phyloP scores from a whole-genome alignment of 92 coral and sea anemone genomes.

The Montipora capitata region DNA sequence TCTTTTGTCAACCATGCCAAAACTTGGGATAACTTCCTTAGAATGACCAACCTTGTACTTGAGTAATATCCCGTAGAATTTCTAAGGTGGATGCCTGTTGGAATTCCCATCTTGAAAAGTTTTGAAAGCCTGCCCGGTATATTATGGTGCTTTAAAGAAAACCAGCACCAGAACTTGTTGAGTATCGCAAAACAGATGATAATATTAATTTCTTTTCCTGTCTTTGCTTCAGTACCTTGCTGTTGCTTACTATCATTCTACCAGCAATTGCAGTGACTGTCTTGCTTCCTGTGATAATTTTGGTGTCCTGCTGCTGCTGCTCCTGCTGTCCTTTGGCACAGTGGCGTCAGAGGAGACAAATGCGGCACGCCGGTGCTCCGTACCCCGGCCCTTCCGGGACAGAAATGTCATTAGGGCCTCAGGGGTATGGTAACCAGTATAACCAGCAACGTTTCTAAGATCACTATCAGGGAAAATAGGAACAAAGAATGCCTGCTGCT shows the following conservation, averaged over 20 bases:
- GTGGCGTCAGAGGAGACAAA: neutral
- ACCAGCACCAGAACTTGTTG: neutral
- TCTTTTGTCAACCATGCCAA: neutral
- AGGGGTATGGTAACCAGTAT: neutral
- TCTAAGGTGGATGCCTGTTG: neutral
- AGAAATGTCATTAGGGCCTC: neutral
- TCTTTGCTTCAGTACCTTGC: neutral
- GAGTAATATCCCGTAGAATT: neutral
- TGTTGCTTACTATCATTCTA: neutral
- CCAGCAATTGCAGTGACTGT: neutral
- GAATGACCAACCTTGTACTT: neutral
- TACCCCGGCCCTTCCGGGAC: neutral
- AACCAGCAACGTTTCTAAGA: neutral
- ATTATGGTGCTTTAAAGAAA: neutral
- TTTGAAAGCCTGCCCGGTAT: neutral
- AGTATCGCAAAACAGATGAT: neutral
- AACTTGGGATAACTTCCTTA: neutral
- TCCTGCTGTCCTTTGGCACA: constrained; percentile 3
- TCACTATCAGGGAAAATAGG: neutral
- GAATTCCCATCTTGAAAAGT: neutral
- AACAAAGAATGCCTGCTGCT: neutral
- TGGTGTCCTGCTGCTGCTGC: neutral
- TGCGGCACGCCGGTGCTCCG: neutral
- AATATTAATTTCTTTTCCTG: neutral
- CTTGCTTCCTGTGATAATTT: neutral